These are phyloP conservation scores for Trichogramma evanescens DNA, from an alignment of 2,888 invertebrate genomes.

Conservation along the genomic window DNA sequence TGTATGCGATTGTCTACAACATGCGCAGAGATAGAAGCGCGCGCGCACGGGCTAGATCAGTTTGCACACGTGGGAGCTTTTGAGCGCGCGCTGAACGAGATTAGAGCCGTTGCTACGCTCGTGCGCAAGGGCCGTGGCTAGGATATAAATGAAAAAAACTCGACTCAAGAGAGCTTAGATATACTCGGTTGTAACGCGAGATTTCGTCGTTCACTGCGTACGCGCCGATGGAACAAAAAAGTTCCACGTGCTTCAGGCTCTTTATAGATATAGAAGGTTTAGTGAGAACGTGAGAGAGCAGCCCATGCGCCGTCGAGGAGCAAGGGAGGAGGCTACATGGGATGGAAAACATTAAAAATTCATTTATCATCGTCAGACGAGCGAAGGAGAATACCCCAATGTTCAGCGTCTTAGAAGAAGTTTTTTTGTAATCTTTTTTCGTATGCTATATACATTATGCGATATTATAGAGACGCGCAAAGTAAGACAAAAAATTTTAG, in stretches of 20 bases:
- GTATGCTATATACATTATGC: too few species aligned
- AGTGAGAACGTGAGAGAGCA: too few species aligned
- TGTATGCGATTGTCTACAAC: background rate
- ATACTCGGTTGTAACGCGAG: conserved; percentile 16
- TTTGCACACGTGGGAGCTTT: background rate
- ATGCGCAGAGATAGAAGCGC: background rate
- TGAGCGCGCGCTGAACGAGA: background rate
- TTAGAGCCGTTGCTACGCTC: background rate
- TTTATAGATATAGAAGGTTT: too few species aligned
- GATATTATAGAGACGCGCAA: too few species aligned
- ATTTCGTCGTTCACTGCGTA: conserved; percentile 1
- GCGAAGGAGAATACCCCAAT: too few species aligned
- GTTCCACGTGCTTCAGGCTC: too few species aligned
- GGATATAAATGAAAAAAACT: conserved; percentile 4
- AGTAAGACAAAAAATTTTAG: too few species aligned
- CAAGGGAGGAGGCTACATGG: background rate
- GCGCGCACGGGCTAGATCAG: background rate
- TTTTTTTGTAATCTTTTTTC: too few species aligned
- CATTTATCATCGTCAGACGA: conserved; percentile 9
- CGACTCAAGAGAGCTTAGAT: conserved; percentile 18
- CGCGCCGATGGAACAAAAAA: too few species aligned
- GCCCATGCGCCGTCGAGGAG: background rate
- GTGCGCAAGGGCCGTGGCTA: conserved; percentile 8
- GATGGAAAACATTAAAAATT: conserved; percentile 17
- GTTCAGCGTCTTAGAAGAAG: too few species aligned